A percentile compares a stretch with the other conserved stretches of the same genome.
phyloP scores from a whole-genome alignment of 2,113 vertebrate species.

The Nesogale talazaci region DNA sequence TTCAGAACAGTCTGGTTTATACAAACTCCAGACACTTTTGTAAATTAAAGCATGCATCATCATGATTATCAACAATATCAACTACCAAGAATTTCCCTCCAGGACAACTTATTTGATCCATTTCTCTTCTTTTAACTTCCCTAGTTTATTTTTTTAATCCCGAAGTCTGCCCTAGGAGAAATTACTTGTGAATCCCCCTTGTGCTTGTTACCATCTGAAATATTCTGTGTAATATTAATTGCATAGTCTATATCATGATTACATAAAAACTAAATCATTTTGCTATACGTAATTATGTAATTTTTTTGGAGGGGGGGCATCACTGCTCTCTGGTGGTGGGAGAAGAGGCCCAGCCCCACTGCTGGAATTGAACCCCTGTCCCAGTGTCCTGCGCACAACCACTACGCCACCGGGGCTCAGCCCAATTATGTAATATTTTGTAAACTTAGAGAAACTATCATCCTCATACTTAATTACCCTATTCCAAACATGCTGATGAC shows the following conservation, averaged over 20 bases:
- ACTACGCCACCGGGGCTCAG: too few relatives aligned
- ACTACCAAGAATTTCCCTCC: background rate
- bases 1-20: background rate
- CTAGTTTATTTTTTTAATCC: background rate
- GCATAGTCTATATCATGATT: background rate
- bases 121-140: background rate
- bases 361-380: too few relatives aligned
- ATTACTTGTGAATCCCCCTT: background rate
- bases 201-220: background rate
- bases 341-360: too few relatives aligned
- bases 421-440: conserved; percentile 3
- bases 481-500: background rate
- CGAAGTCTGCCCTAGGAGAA: background rate
- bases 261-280: background rate
- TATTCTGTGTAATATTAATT: background rate
- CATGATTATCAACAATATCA: background rate
- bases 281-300: background rate
- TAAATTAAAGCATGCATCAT: background rate
- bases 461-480: background rate
- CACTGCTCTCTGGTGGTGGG: too few relatives aligned
- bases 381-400: too few relatives aligned
- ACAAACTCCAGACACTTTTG: background rate
- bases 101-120: background rate
- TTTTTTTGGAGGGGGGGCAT: too few relatives aligned
- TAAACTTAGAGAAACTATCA: background rate